Base-by-base conservation (phyloP, 2,888 invertebrate genomes). In the Notodonta ziczac region DNA sequence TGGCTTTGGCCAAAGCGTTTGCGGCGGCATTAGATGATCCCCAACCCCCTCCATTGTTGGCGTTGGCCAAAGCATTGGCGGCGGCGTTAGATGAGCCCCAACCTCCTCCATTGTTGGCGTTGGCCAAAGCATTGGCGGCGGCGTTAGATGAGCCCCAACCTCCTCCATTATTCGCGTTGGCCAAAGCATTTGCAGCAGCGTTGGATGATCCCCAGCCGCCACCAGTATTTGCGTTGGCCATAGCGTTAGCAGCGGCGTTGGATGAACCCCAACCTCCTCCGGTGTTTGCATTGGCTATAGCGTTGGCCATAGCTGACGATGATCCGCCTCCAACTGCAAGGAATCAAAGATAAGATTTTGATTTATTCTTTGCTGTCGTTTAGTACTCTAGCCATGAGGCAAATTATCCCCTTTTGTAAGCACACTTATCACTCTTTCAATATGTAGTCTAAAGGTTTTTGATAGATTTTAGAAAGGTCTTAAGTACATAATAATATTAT, bases 1-100 rank as follows among this genome's bases (percentile, higher is more conserved):
- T 53, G 9, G 64, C 10, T 8, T 57, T 57, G 24, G 57, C 57
- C 2, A 46, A 57, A 32, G 70, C 61, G 10, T 58, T 67, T n/a
- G 69, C 42, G 8, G 42, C 42, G 42, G 42, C 42, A 3, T 42
- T 42, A 9, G 42, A 42, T 10, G 42, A 42, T 6, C 42, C 42
- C 42, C 42, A 42, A 35, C 35, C 35, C 5, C 48, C 60, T 16
- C 58, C 58, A 6, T 7, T 16, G 46, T 55, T 53, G 9, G 64
- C 10, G 9, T 57, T 57, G 16, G 57, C 57, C 2, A 44, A 56
- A 35, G 69, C 61, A 9, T 58, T 67, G 16, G 69, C 35, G 7
- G 35, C 35, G 35, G 35, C 35, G 35, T 35, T 35, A 4, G 35
- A 35, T 35, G 35, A 35, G 2, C 35, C 35, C 35, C 35, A 35